A percentile compares a stretch with the other conserved stretches of the same genome.
phyloP scores from a whole-genome alignment of 2,888 invertebrate species.

The Athrips mouffetella region DNA sequence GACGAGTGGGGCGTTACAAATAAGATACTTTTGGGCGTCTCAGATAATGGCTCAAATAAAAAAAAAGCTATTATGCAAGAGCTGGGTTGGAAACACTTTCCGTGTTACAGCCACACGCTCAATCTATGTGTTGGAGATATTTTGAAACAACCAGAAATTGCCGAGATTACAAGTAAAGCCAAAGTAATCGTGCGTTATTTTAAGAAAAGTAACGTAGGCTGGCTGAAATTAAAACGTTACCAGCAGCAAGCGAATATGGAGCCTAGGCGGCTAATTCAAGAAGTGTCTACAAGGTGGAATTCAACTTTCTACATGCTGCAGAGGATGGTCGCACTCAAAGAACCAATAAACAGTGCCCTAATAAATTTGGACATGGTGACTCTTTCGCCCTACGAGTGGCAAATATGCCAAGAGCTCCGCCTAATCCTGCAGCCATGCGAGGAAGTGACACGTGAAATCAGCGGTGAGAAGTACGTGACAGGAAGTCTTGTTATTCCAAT shows the following conservation, averaged over 20 bases:
- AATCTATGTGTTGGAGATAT: too few relatives aligned
- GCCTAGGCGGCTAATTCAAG: constrained; percentile 25
- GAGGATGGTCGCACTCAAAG: constrained; percentile 27
- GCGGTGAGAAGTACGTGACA: constrained; percentile 6
- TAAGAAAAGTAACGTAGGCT: constrained; percentile 23
- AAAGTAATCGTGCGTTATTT: constrained; percentile 23
- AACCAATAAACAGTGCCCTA: background rate
- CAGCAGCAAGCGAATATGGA: constrained; percentile 6
- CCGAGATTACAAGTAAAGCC: constrained; percentile 23
- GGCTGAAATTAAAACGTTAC: constrained; percentile 18
- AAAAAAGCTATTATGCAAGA: too few relatives aligned
- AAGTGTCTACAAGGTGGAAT: constrained; percentile 32
- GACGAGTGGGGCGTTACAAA: too few relatives aligned
- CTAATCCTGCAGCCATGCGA: constrained; percentile 31
- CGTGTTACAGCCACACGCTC: too few relatives aligned
- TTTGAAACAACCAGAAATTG: too few relatives aligned
- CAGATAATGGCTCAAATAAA: too few relatives aligned
- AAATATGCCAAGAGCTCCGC: constrained; percentile 24
- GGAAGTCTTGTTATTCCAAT: constrained; percentile 3
- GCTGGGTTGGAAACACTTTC: too few relatives aligned
- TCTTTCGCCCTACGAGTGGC: constrained; percentile 13
- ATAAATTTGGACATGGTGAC: background rate
- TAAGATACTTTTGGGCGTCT: too few relatives aligned
- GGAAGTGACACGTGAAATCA: constrained; percentile 17
- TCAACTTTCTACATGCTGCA: constrained; percentile 28